Evolutionary conservation across 2,113 vertebrate species (phyloP).

Genomic region (Phocoena phocoena): DNA sequence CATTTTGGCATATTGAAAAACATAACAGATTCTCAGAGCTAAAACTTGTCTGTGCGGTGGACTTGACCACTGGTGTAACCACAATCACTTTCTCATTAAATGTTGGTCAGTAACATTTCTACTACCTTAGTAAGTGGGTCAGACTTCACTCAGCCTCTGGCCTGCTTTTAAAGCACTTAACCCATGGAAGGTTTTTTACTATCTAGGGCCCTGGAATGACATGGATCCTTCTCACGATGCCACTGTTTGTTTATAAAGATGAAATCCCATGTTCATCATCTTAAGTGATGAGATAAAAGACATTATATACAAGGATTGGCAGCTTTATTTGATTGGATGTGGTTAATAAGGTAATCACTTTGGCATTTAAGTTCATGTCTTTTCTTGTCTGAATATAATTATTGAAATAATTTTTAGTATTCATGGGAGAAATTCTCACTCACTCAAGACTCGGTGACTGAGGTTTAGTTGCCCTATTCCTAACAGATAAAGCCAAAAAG

Average conservation of each 20-base stretch:
- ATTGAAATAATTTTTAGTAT: neutral
- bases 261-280: neutral
- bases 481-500: neutral
- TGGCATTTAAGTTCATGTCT: neutral
- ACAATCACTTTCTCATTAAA: neutral
- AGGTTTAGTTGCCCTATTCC: neutral
- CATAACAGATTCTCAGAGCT: neutral
- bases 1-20: neutral
- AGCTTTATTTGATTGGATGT: neutral
- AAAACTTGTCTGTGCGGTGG: neutral
- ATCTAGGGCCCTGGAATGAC: neutral
- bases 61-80: too few relatives aligned
- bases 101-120: neutral
- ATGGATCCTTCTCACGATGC: neutral
- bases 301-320: neutral
- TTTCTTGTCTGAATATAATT: constrained; percentile 31
- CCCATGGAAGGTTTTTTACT: neutral
- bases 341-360: neutral
- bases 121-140: neutral
- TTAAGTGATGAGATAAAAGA: constrained; percentile 35
- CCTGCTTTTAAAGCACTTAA: neutral
- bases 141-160: neutral
- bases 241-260: constrained; percentile 1
- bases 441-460: neutral
- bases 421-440: neutral